Evolutionary conservation across 2,113 vertebrate species (phyloP).

Genomic region (Helogale parvula): DNA sequence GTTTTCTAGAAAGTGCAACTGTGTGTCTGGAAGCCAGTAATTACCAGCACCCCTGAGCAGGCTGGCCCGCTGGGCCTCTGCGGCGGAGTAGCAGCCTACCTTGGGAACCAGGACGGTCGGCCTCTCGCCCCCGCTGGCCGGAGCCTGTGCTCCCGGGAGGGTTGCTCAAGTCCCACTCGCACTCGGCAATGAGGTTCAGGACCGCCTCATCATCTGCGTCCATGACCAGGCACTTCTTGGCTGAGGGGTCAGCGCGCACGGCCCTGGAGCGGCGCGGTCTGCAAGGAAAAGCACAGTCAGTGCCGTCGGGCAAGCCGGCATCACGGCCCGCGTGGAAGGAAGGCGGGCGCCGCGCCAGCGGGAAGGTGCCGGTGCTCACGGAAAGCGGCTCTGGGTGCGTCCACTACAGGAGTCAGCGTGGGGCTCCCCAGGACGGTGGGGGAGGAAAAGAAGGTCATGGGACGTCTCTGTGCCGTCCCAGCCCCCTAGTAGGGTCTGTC

Average conservation of each 20-base stretch:
- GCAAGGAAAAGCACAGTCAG: neutral
- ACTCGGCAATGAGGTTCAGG: slow-evolving; percentile 84
- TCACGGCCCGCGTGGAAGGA: accelerated
- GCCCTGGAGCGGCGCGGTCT: slow-evolving; percentile 81
- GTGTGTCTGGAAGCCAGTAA: neutral
- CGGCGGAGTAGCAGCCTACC: slow-evolving; percentile 67
- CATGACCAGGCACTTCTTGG: slow-evolving; percentile 79
- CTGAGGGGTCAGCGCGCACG: slow-evolving; percentile 78
- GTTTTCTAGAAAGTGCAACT: neutral
- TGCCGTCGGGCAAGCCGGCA: accelerated
- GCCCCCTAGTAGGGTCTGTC: neutral
- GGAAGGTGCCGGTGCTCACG: accelerated
- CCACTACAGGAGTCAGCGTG: neutral
- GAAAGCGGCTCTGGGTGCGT: neutral
- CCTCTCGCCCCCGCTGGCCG: slow-evolving; percentile 69
- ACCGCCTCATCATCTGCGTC: slow-evolving; percentile 86
- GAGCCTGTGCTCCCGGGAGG: slow-evolving; percentile 64
- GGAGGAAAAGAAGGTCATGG: neutral
- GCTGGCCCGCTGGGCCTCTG: accelerated
- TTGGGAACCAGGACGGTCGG: slow-evolving; percentile 57
- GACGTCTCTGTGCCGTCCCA: neutral
- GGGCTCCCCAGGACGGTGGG: neutral
- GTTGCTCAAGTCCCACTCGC: slow-evolving; percentile 75
- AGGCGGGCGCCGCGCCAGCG: accelerated
- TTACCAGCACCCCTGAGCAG: accelerated